These are phyloP conservation scores for Caenorhabditis remanei DNA, from an alignment of 1,140 invertebrate species.

Conservation along the genomic window DNA sequence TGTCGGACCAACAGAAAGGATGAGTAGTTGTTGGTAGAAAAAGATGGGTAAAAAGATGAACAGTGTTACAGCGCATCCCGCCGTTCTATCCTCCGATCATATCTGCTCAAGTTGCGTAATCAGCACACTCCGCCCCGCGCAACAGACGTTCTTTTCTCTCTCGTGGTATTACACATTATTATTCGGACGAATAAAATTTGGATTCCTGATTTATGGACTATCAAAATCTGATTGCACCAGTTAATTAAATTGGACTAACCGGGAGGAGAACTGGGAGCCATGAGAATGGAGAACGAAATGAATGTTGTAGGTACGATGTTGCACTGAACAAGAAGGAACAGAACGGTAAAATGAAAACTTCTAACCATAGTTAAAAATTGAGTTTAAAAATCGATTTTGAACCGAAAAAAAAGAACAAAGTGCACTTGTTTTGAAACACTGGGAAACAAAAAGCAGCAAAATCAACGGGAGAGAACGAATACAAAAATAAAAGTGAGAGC, in stretches of 20 bases:
- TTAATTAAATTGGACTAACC: background rate
- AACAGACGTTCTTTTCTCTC: slow-evolving; percentile 15
- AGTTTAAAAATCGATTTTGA: no score
- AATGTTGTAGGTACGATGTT: no score
- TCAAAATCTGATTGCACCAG: background rate
- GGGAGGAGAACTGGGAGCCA: background rate
- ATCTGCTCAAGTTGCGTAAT: slow-evolving; percentile 47
- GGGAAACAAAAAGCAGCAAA: no score
- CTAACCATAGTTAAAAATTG: no score
- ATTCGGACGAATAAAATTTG: background rate
- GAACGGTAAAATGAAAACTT: no score
- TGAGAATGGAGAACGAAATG: no score
- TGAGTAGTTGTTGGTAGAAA: background rate
- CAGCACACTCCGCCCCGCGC: slow-evolving; percentile 26
- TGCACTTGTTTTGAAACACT: no score
- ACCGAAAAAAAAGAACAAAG: no score
- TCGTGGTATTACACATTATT: slow-evolving; percentile 13
- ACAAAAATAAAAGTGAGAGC: background rate
- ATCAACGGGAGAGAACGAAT: background rate
- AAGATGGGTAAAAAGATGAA: background rate
- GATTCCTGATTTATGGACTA: slow-evolving; percentile 26
- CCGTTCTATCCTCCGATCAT: background rate
- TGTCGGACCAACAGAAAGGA: no score
- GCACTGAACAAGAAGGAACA: no score
- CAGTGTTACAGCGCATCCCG: slow-evolving; percentile 5